phyloP scores from a whole-genome alignment of 2,113 vertebrate species.

The Myocastor coypus region DNA sequence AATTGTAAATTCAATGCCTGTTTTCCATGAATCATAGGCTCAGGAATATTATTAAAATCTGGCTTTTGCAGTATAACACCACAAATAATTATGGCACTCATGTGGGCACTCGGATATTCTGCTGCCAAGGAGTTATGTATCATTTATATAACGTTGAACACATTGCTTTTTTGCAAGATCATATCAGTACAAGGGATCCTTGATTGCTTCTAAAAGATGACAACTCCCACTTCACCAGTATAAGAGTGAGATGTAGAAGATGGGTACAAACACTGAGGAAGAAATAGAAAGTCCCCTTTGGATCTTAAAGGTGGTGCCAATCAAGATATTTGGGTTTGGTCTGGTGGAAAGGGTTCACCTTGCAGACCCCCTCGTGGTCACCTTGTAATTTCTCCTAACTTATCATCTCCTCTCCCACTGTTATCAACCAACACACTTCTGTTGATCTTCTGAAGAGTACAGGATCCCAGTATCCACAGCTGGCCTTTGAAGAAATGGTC shows the following conservation, averaged over 20 bases:
- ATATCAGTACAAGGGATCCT: neutral
- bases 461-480: neutral
- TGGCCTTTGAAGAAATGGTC: slow-evolving; percentile 30
- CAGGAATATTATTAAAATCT: neutral
- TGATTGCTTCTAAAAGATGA: neutral
- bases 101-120: neutral
- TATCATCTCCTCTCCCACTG: neutral
- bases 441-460: neutral
- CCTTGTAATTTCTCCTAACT: slow-evolving; percentile 20
- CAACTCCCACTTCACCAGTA: neutral
- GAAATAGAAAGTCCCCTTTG: neutral
- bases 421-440: neutral
- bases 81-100: neutral
- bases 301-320: slow-evolving; percentile 24
- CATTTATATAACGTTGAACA: neutral
- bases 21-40: neutral
- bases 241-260: neutral
- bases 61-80: neutral
- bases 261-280: neutral
- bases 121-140: neutral
- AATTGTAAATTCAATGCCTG: neutral
- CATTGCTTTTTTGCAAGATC: neutral
- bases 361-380: neutral
- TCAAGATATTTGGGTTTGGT: slow-evolving; percentile 32
- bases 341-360: neutral